Conservation (phyloP, 2,113 vertebrate genomes). For the Nettapus auritus region DNA sequence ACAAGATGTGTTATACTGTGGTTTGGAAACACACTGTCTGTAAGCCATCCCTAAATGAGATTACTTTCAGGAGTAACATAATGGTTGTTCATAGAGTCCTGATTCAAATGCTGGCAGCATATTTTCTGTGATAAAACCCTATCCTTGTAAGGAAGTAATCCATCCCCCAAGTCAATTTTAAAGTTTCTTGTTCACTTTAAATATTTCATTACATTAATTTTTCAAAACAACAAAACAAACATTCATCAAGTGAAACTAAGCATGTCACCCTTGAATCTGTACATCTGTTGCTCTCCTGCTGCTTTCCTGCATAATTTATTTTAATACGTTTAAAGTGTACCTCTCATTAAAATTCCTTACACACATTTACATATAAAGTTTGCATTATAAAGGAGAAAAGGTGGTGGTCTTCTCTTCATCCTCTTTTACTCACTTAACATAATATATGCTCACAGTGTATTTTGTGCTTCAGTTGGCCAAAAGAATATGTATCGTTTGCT, state of each 20-base stretch:
- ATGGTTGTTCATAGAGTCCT: not conserved
- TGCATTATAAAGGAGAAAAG: slow-evolving; percentile 39
- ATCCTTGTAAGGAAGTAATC: slow-evolving; percentile 49
- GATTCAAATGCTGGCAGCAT: slow-evolving; percentile 39
- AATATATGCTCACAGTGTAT: not conserved
- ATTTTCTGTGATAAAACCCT: slow-evolving; percentile 34
- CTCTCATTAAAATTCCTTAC: slow-evolving; percentile 70
- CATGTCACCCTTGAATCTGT: slow-evolving; percentile 76
- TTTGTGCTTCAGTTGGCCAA: not conserved
- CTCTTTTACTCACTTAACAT: not conserved
- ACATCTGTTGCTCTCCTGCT: slow-evolving; percentile 78
- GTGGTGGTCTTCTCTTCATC: not conserved
- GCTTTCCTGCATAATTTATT: slow-evolving; percentile 82
- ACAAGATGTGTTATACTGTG: not conserved
- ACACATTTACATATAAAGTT: slow-evolving; percentile 57
- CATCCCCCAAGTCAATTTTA: slow-evolving; percentile 70
- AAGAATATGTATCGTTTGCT: slow-evolving; percentile 24
- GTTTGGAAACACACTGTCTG: not conserved
- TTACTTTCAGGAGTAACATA: not conserved
- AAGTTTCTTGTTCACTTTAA: slow-evolving; percentile 77
- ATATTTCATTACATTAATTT: slow-evolving; percentile 84
- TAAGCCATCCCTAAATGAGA: not conserved
- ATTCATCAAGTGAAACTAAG: slow-evolving; percentile 84
- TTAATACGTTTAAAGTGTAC: slow-evolving; percentile 75
- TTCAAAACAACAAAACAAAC: slow-evolving; percentile 83